phyloP scores from a whole-genome alignment of 2,797 vertebrate species.

The Platyrinchus mystaceus region DNA sequence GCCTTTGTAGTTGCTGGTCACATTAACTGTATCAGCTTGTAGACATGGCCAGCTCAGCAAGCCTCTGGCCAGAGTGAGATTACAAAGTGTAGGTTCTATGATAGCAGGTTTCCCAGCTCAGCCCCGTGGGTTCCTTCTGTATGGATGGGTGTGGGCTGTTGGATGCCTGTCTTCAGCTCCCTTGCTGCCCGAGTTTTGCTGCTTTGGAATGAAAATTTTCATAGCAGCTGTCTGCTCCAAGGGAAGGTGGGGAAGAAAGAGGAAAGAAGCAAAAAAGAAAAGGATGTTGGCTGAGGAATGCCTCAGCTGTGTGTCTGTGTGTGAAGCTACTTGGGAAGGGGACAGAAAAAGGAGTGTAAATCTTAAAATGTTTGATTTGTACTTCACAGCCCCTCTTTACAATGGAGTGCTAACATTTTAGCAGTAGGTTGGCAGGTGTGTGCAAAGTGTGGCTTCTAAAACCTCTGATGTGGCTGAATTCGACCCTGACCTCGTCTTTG shows the following conservation, averaged over 20 bases:
- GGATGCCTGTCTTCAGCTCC: not conserved
- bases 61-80: not conserved
- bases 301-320: not conserved
- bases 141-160: not conserved
- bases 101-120: not conserved
- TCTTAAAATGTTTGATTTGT: not conserved
- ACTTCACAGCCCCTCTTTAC: not conserved
- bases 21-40: not conserved
- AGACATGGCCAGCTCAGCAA: not conserved
- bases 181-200: not conserved
- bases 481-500: constrained; percentile 12
- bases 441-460: not conserved
- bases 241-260: not conserved
- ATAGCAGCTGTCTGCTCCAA: not conserved
- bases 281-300: not conserved
- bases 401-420: not conserved
- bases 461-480: not conserved
- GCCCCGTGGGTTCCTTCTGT: accelerated
- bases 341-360: not conserved
- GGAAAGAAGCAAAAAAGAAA: not conserved
- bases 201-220: not conserved
- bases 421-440: not conserved
- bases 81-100: not conserved
- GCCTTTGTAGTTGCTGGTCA: not conserved
- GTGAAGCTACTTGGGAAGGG: not conserved